Base-by-base conservation (phyloP, 1,140 invertebrate species). In the Hyphantria cunea region DNA sequence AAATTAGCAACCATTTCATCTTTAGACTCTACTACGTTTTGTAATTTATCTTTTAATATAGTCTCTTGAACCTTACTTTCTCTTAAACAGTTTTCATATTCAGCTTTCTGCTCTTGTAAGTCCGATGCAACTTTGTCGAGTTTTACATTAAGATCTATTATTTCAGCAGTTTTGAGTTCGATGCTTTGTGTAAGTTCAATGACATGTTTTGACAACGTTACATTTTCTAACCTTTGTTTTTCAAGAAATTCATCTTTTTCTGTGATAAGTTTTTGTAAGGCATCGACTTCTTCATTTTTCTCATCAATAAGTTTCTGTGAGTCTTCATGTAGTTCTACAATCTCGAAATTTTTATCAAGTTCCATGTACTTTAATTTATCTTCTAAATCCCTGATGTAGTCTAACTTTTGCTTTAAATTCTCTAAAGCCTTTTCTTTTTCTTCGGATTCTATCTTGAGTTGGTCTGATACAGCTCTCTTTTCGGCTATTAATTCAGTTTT, bases 1-100 rank as follows among this genome's bases (percentile, higher is more conserved):
- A 80, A 71, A 64, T 68, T 72, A 37, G 45, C 55, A n/a, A 82
- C 78, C 3, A 81, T 64, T 68, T 81, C 81, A 34, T 84, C 72
- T 58, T 78, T 84, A 42, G 59, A 66, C 11, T 64, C 56, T 6
- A 58, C 64, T 11, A 76, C 17, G 59, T 73, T 73, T 63, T 80
- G 64, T 34, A 74, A 59, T 53, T 84, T 79, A 34, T 83, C 70
- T 55, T 82, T 70, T 42, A 80, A 58, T 39, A 73, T 56, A 6
- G 62, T 52, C 0, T 80, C 52, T 52, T 77, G 61, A 13, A 68
- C 64, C 54, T 67, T 64, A 37, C 48, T 64, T 51, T 80, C 71
- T 55, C 78, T 76, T 48, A 68, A 14, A 50, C 56, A 47, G 8
- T 62, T 50, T 64, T 80, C 79, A 56, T 71, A 76, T 37, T 72